phyloP scores from a whole-genome alignment of 1,140 invertebrate genomes.

The Papilio polytes region DNA sequence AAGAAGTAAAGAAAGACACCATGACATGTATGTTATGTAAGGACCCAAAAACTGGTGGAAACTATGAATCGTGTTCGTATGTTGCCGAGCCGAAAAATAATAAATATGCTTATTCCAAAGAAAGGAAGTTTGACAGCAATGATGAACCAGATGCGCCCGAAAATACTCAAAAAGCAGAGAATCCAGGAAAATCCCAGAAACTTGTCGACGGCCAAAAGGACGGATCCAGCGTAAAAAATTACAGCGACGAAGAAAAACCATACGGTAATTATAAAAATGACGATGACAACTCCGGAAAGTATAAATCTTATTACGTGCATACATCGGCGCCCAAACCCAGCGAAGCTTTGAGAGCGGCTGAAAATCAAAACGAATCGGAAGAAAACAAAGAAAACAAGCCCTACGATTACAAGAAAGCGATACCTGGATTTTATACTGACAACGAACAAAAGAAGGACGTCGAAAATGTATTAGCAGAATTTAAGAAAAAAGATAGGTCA shows the following conservation, averaged over 20 bases:
- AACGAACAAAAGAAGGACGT: conserved; percentile 86
- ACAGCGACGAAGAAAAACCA: conserved; percentile 53
- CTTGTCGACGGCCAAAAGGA: conserved; percentile 67
- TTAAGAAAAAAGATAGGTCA: conserved; percentile 87
- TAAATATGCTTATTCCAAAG: conserved; percentile 87
- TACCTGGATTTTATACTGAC: conserved; percentile 78
- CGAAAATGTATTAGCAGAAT: conserved; percentile 88
- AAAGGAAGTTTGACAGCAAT: conserved; percentile 85
- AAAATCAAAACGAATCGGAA: conserved; percentile 62
- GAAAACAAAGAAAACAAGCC: conserved; percentile 63
- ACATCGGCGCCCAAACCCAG: conserved; percentile 67
- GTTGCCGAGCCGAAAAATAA: conserved; percentile 88
- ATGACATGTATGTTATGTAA: conserved; percentile 88
- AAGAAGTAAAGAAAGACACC: conserved; percentile 85
- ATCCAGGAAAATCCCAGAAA: conserved; percentile 67
- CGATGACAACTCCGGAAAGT: conserved; percentile 73
- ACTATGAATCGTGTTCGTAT: conserved; percentile 89
- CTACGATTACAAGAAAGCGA: conserved; percentile 78
- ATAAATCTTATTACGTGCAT: conserved; percentile 77
- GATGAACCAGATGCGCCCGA: conserved; percentile 82
- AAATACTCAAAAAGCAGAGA: conserved; percentile 66
- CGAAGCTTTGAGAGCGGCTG: conserved; percentile 64
- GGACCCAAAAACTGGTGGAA: conserved; percentile 87
- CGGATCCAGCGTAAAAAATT: conserved; percentile 59
- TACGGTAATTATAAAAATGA: conserved; percentile 68